Base-by-base conservation (phyloP, 2,113 vertebrate genomes). In the Argyrosomus japonicus region DNA sequence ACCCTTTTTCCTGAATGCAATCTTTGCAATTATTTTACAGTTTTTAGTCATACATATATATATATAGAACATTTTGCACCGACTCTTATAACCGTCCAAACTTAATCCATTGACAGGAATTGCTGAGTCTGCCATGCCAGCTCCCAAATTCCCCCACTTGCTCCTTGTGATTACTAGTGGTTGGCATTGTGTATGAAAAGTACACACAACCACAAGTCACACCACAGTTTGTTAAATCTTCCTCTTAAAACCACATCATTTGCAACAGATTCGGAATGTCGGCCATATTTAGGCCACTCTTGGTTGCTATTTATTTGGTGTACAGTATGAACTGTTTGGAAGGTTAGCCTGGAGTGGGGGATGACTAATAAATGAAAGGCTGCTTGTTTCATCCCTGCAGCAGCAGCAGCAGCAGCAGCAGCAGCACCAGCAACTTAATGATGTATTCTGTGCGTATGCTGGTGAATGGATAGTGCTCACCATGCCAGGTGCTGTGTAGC, bases 351-450 rank as follows among this genome's bases (percentile, higher is more conserved):
- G 53, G 48, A 80, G 36, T 40, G 79, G 57, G 81, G 27, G 68
- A 32, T 75, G 58, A 75, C 77, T 84, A 87, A 88, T 84, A 88
- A 82, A 82, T 84, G 63, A 87, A 87, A 82, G 70, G 76, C 76
- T 83, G 58, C 75, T 70, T 68, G 79, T 85, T 82, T 87, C 45
- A 76, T 88, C 88, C 84, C 81, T 69, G 86, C 79, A 91, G 91
- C 78, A 85, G 72, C 29, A n/a, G n/a, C n/a, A n/a, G n/a, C n/a
- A 27, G 25, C 25, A 27, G 25, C 25, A 27, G 25, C 25, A 32
- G 29, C 36, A 40, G 86, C 81, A 91, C 90, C 78, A 85, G 72
- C 65, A 43, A 65, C 88, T 87, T 91, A 91, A 89, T 91, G 88
- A 88, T 85, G 77, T 63, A 45, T 83, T 78, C 65, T 75, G 74